Evolutionary conservation across 2,888 invertebrate genomes (phyloP).

Genomic region (Phaedon cochleariae): DNA sequence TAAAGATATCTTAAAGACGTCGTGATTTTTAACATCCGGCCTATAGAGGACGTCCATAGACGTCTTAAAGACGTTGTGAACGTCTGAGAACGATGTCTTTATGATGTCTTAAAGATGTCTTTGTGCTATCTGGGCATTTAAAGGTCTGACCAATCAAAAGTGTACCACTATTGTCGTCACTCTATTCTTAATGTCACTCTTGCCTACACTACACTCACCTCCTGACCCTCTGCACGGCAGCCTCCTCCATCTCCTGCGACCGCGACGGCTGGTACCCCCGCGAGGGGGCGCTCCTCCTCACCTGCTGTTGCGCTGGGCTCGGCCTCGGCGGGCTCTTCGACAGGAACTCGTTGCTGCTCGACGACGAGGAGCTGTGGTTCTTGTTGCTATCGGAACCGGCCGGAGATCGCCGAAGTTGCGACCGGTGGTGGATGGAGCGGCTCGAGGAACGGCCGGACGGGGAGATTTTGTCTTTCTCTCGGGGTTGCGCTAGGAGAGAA

Average conservation of each 20-base stretch:
- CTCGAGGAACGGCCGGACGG: slow-evolving; percentile 53
- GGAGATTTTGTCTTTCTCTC: slow-evolving; percentile 54
- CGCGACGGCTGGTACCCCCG: slow-evolving; percentile 33
- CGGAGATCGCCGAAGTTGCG: slow-evolving; percentile 55
- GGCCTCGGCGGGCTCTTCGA: slow-evolving; percentile 50
- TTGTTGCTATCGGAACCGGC: slow-evolving; percentile 58
- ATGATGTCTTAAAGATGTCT: too few species aligned
- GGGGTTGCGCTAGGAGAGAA: slow-evolving; percentile 47
- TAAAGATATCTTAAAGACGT: too few species aligned
- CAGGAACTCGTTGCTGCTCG: slow-evolving; percentile 55
- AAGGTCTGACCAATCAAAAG: too few species aligned
- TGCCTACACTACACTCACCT: slow-evolving; percentile 18
- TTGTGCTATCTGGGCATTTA: too few species aligned
- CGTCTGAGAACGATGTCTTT: too few species aligned
- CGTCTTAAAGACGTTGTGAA: too few species aligned
- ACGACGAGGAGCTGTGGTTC: slow-evolving; percentile 49
- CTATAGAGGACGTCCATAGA: too few species aligned
- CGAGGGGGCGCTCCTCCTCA: slow-evolving; percentile 43
- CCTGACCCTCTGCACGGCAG: slow-evolving; percentile 19
- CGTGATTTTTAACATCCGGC: too few species aligned
- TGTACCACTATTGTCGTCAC: too few species aligned
- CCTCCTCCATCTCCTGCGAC: slow-evolving; percentile 20
- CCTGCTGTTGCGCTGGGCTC: slow-evolving; percentile 44
- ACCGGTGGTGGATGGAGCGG: slow-evolving; percentile 27
- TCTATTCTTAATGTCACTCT: too few species aligned